Base-by-base conservation (phyloP, 1,140 invertebrate genomes). In the Papilio helenus region DNA sequence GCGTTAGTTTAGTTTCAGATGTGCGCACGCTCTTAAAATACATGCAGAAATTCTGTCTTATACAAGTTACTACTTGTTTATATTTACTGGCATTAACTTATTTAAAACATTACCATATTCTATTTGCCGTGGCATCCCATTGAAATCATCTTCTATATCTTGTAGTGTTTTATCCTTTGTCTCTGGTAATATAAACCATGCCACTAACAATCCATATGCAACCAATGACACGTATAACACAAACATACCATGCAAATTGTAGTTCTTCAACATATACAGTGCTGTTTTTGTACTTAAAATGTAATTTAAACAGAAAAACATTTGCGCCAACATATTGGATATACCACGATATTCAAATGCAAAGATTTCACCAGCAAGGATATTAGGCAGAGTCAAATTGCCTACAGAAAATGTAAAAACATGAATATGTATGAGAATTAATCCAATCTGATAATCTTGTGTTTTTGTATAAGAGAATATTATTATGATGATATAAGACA, bases 131-230 rank as follows among this genome's bases (percentile, higher is more conserved):
- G 55, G 20, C 23, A 14, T 55, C 4, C 55, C 55, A 58, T 23
- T 20, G 55, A 76, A 76, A 16, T 85, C 83, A 71, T 88, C 85
- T 79, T 87, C 86, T 14, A 88, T 88, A 4, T 87, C 85, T 78
- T 82, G 84, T 1, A 88, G 76, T 10, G 87, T 88, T 46, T 80
- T 85, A 68, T 86, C 86, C 78, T 87, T 88, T 8, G 87, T 88
- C 79, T 88, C 87, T n/a, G 87, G 87, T 8, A 87, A 46, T n/a
- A 86, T 77, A 4, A 76, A 51, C 49, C 77, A 79, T 0, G 80
- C 65, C 12, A 87, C 78, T 1, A 73, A 61, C 23, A 87, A 72
- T 26, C 81, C 85, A 61, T 83, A 85, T 0, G 51, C 16, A 4
- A 83, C 26, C 16, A 87, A 18, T n/a, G 14, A 72, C 12, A 78